Base-by-base conservation (phyloP, 2,888 invertebrate species). In the Ditula angustiorana region DNA sequence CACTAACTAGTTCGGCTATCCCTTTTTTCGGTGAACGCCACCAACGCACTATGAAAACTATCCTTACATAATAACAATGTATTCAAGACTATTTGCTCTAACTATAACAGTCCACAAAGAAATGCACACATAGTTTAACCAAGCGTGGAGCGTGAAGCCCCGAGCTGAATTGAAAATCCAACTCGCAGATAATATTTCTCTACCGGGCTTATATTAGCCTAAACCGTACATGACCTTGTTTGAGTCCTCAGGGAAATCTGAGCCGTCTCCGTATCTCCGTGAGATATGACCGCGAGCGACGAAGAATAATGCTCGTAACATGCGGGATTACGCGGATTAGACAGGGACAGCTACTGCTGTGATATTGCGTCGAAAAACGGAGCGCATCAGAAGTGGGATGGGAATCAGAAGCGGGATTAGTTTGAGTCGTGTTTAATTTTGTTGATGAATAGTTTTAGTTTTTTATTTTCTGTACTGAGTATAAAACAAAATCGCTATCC, bases 221-320 rank as follows among this genome's bases (percentile, higher is more conserved):
- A 53, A 59, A 46, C 21, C 59, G 35, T 35, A 49, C 62, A 64
- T 58, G 58, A 64, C 63, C 58, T 64, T 52, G 35, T 35, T 24
- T 8, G 7, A 19, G 13, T 52, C 64, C 58, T 33, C 35, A 2
- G 64, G 64, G 64, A 64, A 64, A 62, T 62, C 62, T 62, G 19
- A 5, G 49, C 56, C 56, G 37, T 61, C 41, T 41, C 41, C 41
- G 41, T 41, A 19, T 41, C 41, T 19, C n/a, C n/a, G n/a, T n/a
- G 41, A 41, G 41, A 41, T 64, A 64, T 64, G 64, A 64, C 50
- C 33, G 57, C 11, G 62, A 10, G 58, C 35, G 64, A 64, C 64
- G 59, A 59, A 64, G 64, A 64, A 64, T 59, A 64, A 64, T 64
- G 59, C 35, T 64, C 64, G 56, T 37, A 46, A 47, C 58, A 47